Evolutionary conservation across 1,140 invertebrate genomes (phyloP), one percentile per base, ranked within the genome.

Genomic region (Dufourea novaeangliae): DNA sequence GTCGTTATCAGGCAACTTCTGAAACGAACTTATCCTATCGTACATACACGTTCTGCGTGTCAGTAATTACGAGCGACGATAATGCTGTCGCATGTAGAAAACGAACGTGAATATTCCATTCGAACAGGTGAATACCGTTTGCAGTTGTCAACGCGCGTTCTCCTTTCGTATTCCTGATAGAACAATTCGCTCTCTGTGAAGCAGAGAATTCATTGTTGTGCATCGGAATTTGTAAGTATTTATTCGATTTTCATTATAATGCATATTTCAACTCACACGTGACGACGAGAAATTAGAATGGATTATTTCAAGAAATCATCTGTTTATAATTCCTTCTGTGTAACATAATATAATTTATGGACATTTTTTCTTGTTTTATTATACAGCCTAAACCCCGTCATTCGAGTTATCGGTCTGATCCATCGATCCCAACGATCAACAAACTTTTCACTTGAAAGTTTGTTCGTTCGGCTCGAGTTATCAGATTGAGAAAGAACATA

Each of bases 391-490:
- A 27, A n/a, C 12, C 10, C 14, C 27, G 62, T 12, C 46, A n/a
- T 27, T 44, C 22, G 10, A 62, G 85, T 88, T 70, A 88, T 86
- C 80, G 64, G 66, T 86, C 85, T 88, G 89, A 89, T 92, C 68
- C 86, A 91, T 92, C 92, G 92, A 92, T 92, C 92, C 91, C 46
- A 88, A 90, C 91, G 92, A 89, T 92, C 91, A 93, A 91, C 86
- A 93, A 92, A 93, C 92, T 93, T 91, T 87, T 88, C 79, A 89
- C 83, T 83, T 79, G 41, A 74, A 87, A 93, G 92, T 93, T 93
- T 93, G 92, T 93, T 93, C 92, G 92, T 93, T 93, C 90, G 92
- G 92, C 92, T 93, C 92, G 92, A 92, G 90, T 92, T 92, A 92
- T 92, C 86, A 87, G 86, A 80, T 88, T 88, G 85, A 83, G 72